Conservation (phyloP, 1,140 invertebrate genomes). For the Babylonia areolata region DNA sequence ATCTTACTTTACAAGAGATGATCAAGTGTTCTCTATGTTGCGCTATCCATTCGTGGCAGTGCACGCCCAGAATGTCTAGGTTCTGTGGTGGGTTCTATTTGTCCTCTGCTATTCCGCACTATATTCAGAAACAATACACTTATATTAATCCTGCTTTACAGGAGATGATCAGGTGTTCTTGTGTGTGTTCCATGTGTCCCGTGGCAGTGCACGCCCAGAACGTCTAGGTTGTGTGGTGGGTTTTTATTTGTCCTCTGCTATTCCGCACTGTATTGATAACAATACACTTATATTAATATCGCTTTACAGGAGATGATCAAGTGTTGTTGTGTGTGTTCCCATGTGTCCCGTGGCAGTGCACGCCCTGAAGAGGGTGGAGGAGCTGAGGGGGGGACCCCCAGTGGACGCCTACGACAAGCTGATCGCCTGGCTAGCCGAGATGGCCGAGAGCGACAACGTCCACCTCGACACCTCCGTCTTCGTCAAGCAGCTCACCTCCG, state of each 20-base stretch:
- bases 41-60: too few species aligned
- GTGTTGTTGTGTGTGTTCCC: not conserved
- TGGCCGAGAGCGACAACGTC: constrained; percentile 58
- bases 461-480: constrained; percentile 54
- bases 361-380: constrained; percentile 48
- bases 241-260: too few species aligned
- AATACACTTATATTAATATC: not conserved
- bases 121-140: not conserved
- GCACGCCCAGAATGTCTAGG: too few species aligned
- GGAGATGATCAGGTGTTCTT: too few species aligned
- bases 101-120: too few species aligned
- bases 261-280: not conserved
- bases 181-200: too few species aligned
- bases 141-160: too few species aligned
- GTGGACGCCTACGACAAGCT: constrained; percentile 64
- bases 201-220: too few species aligned
- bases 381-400: constrained; percentile 43
- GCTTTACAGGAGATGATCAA: not conserved
- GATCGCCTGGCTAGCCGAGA: constrained; percentile 61
- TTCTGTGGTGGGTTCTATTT: too few species aligned
- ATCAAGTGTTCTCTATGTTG: too few species aligned
- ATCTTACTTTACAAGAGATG: too few species aligned
- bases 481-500: constrained; percentile 51
- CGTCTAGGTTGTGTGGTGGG: too few species aligned
- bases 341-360: constrained; percentile 45